Conservation (phyloP, 2,888 invertebrate species). For the Serripes groenlandicus region DNA sequence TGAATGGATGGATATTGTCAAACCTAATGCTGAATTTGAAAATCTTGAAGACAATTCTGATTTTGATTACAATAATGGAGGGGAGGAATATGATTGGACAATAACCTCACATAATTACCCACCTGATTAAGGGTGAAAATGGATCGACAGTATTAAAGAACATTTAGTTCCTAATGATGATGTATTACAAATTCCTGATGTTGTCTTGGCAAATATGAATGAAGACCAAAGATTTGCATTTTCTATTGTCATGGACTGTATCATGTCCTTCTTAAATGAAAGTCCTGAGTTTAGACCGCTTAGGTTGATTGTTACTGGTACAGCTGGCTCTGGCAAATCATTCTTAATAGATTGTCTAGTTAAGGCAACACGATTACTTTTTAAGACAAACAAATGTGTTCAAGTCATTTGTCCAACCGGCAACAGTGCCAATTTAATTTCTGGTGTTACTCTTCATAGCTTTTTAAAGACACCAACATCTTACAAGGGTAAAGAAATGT, state of each 20-base stretch:
- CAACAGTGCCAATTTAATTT: conserved; percentile 45
- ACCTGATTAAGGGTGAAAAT: conserved; percentile 15
- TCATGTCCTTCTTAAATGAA: too few relatives aligned
- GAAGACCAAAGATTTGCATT: background rate
- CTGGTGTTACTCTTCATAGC: conserved; percentile 66
- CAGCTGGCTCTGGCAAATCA: conserved; percentile 54
- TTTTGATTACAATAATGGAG: background rate
- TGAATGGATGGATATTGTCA: background rate
- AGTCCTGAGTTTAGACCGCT: conserved; percentile 45
- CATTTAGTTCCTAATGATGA: background rate
- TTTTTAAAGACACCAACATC: conserved; percentile 61
- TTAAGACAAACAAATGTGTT: conserved; percentile 32
- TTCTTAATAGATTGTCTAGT: conserved; percentile 47
- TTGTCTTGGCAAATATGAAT: background rate
- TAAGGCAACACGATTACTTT: conserved; percentile 22
- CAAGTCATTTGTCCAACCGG: conserved; percentile 51
- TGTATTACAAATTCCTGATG: background rate
- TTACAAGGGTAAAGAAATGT: conserved; percentile 44
- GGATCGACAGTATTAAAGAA: background rate
- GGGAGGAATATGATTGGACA: conserved; percentile 3
- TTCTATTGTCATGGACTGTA: background rate
- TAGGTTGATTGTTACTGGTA: conserved; percentile 40
- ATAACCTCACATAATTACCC: conserved; percentile 18
- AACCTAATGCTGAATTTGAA: background rate
- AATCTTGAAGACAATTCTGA: background rate